Conservation (phyloP, 2,888 invertebrate species). For the Drosophila macrospina region DNA sequence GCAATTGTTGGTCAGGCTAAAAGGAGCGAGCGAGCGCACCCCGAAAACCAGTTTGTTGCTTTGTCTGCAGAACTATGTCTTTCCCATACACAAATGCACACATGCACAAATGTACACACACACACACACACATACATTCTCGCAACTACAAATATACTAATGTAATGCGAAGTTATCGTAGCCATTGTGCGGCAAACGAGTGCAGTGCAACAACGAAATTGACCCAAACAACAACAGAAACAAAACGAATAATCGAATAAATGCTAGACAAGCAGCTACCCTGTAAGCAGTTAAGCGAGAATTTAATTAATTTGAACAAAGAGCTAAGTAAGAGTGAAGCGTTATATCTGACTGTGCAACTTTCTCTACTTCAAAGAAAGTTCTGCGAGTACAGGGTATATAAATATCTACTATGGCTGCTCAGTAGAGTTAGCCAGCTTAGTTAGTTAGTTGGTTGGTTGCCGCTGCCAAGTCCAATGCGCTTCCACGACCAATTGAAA, state of each 20-base stretch:
- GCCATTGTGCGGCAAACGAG: constrained; percentile 77
- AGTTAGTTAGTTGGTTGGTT: constrained; percentile 35
- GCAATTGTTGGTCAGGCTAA: constrained; percentile 67
- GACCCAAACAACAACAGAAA: constrained; percentile 55
- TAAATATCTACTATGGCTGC: background rate
- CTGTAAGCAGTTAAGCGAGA: background rate
- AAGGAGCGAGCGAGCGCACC: constrained; percentile 48
- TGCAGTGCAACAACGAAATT: constrained; percentile 75
- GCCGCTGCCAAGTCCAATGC: constrained; percentile 29
- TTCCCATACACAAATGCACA: constrained; percentile 63
- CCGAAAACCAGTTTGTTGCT: constrained; percentile 71
- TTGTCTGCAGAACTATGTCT: constrained; percentile 66
- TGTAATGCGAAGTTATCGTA: constrained; percentile 78
- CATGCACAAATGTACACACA: constrained; percentile 6
- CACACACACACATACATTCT: constrained; percentile 9
- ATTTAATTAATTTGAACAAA: background rate
- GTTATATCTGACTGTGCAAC: too few relatives aligned
- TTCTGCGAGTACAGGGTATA: constrained; percentile 10
- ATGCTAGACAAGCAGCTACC: constrained; percentile 8
- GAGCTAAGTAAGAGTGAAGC: too few relatives aligned
- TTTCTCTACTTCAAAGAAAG: too few relatives aligned
- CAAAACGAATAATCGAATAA: constrained; percentile 7
- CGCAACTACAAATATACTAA: constrained; percentile 64
- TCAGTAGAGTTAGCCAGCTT: constrained; percentile 29
- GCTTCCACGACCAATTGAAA: constrained; percentile 76